Evolutionary conservation across 2,797 vertebrate genomes (phyloP).

Genomic region (Brotula barbata): DNA sequence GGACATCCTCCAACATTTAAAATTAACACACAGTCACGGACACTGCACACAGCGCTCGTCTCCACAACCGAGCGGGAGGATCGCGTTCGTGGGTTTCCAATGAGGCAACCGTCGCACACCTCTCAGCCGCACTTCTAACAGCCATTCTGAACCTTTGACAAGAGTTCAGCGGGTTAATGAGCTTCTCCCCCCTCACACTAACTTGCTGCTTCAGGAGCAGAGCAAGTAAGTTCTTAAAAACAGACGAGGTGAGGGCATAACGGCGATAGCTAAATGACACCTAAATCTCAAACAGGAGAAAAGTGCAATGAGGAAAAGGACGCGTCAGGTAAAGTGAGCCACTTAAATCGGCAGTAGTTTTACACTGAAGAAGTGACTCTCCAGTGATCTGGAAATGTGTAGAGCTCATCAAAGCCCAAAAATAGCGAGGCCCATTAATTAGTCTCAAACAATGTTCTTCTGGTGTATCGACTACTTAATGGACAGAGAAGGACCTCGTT

Average conservation of each 20-base stretch:
- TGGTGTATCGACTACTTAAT: slow-evolving; percentile 83
- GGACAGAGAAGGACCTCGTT: slow-evolving; percentile 80
- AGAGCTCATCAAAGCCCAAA: slow-evolving; percentile 72
- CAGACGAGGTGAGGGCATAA: not conserved
- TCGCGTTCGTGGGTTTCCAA: slow-evolving; percentile 44
- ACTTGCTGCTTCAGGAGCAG: slow-evolving; percentile 24
- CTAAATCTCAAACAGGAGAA: not conserved
- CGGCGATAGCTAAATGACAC: not conserved
- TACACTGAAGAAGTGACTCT: slow-evolving; percentile 70
- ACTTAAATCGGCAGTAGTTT: slow-evolving; percentile 69
- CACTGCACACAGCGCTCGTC: slow-evolving; percentile 22
- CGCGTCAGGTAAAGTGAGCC: slow-evolving; percentile 51
- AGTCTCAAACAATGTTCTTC: slow-evolving; percentile 79
- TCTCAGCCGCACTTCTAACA: slow-evolving; percentile 57
- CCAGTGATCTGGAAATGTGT: slow-evolving; percentile 72
- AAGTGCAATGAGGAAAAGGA: not conserved
- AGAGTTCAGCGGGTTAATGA: slow-evolving; percentile 71
- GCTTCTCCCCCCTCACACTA: slow-evolving; percentile 47
- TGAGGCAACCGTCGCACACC: slow-evolving; percentile 58
- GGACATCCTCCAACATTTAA: slow-evolving; percentile 33
- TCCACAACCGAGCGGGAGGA: slow-evolving; percentile 18
- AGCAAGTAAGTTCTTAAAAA: slow-evolving; percentile 23
- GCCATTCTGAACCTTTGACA: slow-evolving; percentile 61
- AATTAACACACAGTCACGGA: slow-evolving; percentile 21
- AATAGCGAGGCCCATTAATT: slow-evolving; percentile 81